Percentiles rank a stretch among this genome's conserved stretches.
These are phyloP conservation scores for Danaus chrysippus DNA, from an alignment of 2,888 invertebrate species.

Conservation along the genomic window DNA sequence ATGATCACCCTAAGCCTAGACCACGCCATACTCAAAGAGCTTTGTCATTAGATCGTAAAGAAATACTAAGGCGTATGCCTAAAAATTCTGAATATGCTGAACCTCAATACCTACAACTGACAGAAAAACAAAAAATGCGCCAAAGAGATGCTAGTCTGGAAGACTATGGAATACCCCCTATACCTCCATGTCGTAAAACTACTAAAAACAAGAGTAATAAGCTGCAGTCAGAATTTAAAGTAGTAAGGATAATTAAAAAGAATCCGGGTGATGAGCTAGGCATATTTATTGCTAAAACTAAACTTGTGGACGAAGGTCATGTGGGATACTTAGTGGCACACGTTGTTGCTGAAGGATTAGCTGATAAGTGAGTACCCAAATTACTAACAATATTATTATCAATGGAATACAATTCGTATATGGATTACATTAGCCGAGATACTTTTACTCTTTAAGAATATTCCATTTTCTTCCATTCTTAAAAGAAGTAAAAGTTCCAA, in stretches of 20 bases:
- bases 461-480: neutral
- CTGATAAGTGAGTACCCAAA: constrained; percentile 78
- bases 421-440: no score
- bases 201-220: constrained; percentile 54
- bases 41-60: constrained; percentile 76
- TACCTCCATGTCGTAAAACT: constrained; percentile 68
- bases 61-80: constrained; percentile 73
- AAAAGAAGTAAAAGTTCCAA: neutral
- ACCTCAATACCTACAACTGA: constrained; percentile 68
- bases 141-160: constrained; percentile 61
- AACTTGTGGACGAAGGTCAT: constrained; percentile 78
- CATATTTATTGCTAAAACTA: constrained; percentile 84
- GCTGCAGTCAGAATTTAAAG: constrained; percentile 60
- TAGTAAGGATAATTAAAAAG: constrained; percentile 78
- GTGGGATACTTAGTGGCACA: constrained; percentile 85
- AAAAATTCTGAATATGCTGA: constrained; percentile 62
- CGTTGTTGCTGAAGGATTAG: constrained; percentile 84
- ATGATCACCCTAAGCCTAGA: constrained; percentile 54
- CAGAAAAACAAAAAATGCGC: constrained; percentile 73
- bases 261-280: constrained; percentile 82
- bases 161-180: constrained; percentile 72
- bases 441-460: constrained; percentile 2
- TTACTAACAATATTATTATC: neutral
- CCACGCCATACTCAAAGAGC: constrained; percentile 72
- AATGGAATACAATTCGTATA: no score